Evolutionary conservation across 2,888 invertebrate genomes (phyloP), one percentile per base, ranked within the genome.

Genomic region (Tenthredo distinguenda): DNA sequence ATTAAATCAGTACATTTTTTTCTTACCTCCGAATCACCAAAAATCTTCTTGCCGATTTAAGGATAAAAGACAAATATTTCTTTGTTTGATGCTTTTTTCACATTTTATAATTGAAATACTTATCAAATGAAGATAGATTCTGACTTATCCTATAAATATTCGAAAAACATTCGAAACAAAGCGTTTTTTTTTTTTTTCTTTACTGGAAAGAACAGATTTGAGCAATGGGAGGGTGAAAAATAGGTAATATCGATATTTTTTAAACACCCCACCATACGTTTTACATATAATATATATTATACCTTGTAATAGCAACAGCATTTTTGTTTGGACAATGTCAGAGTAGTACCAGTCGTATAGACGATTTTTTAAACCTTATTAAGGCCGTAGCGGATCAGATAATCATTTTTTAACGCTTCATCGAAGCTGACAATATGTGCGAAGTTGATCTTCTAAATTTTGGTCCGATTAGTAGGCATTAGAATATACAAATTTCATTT

Each of bases 381-480:
- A 40, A 40, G 43, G 43, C 55, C 15, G 50, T 43, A 74, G 26
- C 21, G n/a, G n/a, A 43, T 18, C 1, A 12, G 62, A 62, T 62
- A 62, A 62, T 21, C 0, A 26, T 62, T 62, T 62, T 55, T n/a
- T 7, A n/a, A 40, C 18, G n/a, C 37, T n/a, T 15, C 18, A 40
- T 37, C 71, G 2, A 68, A 34, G 15, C 9, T 31, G 68, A 34
- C 10, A 9, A 18, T 58, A 72, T 26, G 85, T 86, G 71, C 15
- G 43, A 43, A 43, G 86, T 85, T 26, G 86, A 88, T 85, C 71
- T 15, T 72, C 79, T 37, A 85, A 68, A 50, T 85, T 68, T 58
- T 71, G 74, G 74, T 74, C 74, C 74, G 21, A 74, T 74, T 43
- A 21, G 4, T 68, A 18, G 55, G 55, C 55, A 55, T 55, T 55